Conservation (phyloP, 2,113 vertebrate species). For the Chionodraco myersi region DNA sequence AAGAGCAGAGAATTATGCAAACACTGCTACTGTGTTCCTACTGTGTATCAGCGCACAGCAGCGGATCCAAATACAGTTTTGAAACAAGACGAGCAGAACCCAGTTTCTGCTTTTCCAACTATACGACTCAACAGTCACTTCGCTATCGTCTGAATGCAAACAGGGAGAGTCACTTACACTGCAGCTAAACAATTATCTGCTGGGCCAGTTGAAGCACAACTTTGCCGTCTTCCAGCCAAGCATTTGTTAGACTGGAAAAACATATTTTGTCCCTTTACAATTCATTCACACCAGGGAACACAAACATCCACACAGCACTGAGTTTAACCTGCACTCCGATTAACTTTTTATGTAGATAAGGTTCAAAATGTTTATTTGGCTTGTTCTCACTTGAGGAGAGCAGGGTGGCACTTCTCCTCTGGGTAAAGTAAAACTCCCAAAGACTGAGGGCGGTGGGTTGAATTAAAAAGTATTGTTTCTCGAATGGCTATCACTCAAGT, state of each 20-base stretch:
- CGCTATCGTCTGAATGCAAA: constrained; percentile 22
- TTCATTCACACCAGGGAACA: not conserved
- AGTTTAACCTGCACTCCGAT: constrained; percentile 4
- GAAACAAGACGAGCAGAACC: constrained; percentile 9
- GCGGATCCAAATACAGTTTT: constrained; percentile 43
- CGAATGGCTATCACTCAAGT: constrained; percentile 51
- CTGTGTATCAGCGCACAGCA: constrained; percentile 30
- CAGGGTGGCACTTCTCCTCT: constrained; percentile 23
- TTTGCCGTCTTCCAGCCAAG: not conserved
- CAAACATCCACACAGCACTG: not conserved
- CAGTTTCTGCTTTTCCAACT: constrained; percentile 26
- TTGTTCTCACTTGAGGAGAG: constrained; percentile 19
- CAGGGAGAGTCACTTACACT: constrained; percentile 38
- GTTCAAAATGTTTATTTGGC: constrained; percentile 26
- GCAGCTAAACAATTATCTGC: constrained; percentile 52
- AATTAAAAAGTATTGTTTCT: constrained; percentile 32
- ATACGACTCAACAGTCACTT: constrained; percentile 52
- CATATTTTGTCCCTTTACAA: not conserved
- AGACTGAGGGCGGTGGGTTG: constrained; percentile 8
- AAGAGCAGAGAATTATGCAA: not conserved
- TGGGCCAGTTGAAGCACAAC: constrained; percentile 46
- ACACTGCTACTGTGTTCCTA: not conserved
- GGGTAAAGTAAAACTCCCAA: not conserved
- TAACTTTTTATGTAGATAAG: constrained; percentile 24
- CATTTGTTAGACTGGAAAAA: not conserved